Conservation (phyloP, 2,113 vertebrate genomes). For the Dryoscopus gambensis region DNA sequence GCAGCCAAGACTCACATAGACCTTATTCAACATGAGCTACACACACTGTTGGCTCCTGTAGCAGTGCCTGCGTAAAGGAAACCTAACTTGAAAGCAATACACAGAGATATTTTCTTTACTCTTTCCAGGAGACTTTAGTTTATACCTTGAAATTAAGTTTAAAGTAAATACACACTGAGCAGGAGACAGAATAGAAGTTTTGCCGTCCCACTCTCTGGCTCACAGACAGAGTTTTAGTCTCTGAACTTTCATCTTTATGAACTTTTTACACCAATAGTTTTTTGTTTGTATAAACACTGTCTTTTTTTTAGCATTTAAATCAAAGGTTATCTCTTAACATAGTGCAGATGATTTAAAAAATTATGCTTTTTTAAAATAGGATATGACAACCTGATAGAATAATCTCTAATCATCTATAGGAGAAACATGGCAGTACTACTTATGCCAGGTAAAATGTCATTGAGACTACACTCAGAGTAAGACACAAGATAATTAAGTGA, state of each 20-base stretch:
- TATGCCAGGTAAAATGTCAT: background rate
- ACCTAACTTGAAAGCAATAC: background rate
- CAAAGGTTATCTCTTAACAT: background rate
- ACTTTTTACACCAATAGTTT: background rate
- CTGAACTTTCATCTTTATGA: background rate
- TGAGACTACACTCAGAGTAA: background rate
- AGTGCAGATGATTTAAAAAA: background rate
- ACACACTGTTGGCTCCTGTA: background rate
- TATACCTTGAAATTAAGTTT: slow-evolving; percentile 39
- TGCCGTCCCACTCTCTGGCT: background rate
- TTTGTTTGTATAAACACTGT: background rate
- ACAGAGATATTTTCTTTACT: background rate
- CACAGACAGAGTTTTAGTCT: background rate
- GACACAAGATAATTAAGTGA: background rate
- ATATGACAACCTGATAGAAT: background rate
- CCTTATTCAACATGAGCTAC: background rate
- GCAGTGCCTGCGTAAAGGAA: slow-evolving; percentile 1
- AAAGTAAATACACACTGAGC: background rate
- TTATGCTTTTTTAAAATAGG: background rate
- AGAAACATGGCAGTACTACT: background rate
- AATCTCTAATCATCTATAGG: background rate
- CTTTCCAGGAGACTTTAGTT: slow-evolving; percentile 2
- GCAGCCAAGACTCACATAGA: background rate
- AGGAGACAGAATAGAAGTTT: background rate
- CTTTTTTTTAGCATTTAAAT: background rate